phyloP scores from a whole-genome alignment of 2,797 vertebrate genomes.

The Gallinago nigripennis region DNA sequence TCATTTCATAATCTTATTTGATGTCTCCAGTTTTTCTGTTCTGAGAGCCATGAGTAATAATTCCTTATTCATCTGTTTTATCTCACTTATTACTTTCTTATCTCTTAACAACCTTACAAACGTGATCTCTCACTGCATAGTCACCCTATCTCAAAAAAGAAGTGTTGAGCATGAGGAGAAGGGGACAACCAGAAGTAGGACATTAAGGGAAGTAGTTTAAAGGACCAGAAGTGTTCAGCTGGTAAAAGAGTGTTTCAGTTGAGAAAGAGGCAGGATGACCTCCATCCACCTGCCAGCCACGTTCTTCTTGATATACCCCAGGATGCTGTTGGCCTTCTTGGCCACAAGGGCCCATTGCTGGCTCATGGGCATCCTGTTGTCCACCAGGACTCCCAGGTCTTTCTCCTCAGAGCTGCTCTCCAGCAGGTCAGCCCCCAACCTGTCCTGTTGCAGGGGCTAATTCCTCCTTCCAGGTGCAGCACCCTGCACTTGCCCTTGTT shows the following conservation, averaged over 20 bases:
- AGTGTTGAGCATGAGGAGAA: not conserved
- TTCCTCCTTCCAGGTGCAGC: too few species aligned
- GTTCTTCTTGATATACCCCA: too few species aligned
- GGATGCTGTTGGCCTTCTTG: too few species aligned
- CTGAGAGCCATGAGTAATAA: not conserved
- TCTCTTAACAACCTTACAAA: not conserved
- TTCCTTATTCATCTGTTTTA: not conserved
- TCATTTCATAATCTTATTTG: not conserved
- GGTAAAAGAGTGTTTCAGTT: not conserved
- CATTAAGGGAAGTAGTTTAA: not conserved
- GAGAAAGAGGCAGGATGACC: not conserved
- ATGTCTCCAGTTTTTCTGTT: not conserved
- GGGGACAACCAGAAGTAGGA: not conserved
- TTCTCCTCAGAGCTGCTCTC: too few species aligned
- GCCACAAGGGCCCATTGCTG: too few species aligned
- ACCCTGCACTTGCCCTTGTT: too few species aligned
- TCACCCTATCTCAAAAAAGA: not conserved
- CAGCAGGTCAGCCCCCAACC: too few species aligned
- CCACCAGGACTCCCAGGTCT: too few species aligned
- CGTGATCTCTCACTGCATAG: rapidly evolving
- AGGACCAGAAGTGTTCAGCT: not conserved
- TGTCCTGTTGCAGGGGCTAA: too few species aligned
- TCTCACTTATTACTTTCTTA: not conserved
- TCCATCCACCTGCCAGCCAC: too few species aligned
- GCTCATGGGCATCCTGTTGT: too few species aligned